Evolutionary conservation across 2,888 invertebrate species (phyloP).

Genomic region (Petrophora chlorosata): DNA sequence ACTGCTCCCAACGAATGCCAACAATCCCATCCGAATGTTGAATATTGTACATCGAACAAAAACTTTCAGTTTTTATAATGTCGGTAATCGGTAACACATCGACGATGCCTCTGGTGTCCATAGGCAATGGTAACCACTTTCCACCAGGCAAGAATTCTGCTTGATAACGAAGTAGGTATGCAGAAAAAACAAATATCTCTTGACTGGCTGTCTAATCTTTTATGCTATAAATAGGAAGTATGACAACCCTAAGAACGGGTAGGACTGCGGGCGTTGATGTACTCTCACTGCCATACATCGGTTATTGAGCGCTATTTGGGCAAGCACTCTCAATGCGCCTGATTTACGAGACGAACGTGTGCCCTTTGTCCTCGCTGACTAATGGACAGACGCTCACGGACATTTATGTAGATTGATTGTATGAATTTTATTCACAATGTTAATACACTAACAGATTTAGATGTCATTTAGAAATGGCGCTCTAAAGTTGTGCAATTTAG

Average conservation of each 20-base stretch:
- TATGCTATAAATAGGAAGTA: too few species aligned
- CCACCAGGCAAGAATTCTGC: too few species aligned
- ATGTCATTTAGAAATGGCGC: conserved; percentile 84
- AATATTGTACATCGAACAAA: too few species aligned
- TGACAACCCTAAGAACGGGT: conserved; percentile 23
- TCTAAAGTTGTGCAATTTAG: conserved; percentile 84
- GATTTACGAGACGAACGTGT: conserved; percentile 83
- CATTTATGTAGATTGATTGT: conserved; percentile 84
- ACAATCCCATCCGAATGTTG: too few species aligned
- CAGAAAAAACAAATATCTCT: too few species aligned
- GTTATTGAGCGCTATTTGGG: conserved; percentile 80
- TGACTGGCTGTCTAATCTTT: too few species aligned
- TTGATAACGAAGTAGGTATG: too few species aligned
- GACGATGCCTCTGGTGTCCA: too few species aligned
- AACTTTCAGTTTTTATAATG: too few species aligned
- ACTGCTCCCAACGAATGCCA: too few species aligned
- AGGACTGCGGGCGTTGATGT: conserved; percentile 44
- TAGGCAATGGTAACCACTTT: too few species aligned
- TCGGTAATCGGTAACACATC: too few species aligned
- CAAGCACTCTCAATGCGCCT: conserved; percentile 78
- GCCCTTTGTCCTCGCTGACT: conserved; percentile 83
- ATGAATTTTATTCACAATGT: conserved; percentile 84
- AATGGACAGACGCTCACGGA: conserved; percentile 84
- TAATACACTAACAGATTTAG: conserved; percentile 84
- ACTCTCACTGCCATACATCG: conserved; percentile 50